These are phyloP conservation scores for Lerista edwardsae DNA, from an alignment of 2,797 vertebrate genomes.

Conservation along the genomic window DNA sequence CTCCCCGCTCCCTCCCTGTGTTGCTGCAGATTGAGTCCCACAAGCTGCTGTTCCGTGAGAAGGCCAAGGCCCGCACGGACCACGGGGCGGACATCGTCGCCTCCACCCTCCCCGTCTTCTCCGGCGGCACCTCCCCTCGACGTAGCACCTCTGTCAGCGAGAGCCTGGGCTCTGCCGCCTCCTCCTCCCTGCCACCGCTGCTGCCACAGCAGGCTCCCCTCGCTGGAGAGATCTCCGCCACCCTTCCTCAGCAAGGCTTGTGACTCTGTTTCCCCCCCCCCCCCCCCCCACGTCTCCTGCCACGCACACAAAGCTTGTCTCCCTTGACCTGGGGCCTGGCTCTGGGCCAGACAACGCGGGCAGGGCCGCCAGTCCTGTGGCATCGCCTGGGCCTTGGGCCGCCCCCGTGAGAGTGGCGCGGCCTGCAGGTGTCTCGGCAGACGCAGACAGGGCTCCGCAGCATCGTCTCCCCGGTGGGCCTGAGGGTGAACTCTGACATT, in stretches of 20 bases:
- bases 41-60: conserved; percentile 90
- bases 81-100: conserved; percentile 86
- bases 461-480: neutral
- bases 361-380: neutral
- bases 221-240: conserved; percentile 35
- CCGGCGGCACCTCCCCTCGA: conserved; percentile 73
- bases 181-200: conserved; percentile 43
- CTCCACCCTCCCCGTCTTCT: conserved; percentile 77
- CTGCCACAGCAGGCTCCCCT: conserved; percentile 51
- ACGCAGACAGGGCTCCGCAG: neutral
- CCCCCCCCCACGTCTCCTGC: neutral
- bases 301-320: conserved; percentile 45
- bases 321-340: conserved; percentile 57
- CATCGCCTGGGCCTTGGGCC: neutral
- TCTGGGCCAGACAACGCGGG: conserved; percentile 8
- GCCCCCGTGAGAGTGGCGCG: too few species aligned
- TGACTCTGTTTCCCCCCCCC: conserved; percentile 43
- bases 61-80: conserved; percentile 89
- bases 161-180: conserved; percentile 66
- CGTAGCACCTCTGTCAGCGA: conserved; percentile 74
- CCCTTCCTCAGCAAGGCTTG: conserved; percentile 65
- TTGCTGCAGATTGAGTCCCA: conserved; percentile 95
- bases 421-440: neutral
- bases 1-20: conserved; percentile 71
- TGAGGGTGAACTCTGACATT: too few species aligned